These are phyloP conservation scores for Hypena proboscidalis DNA, from an alignment of 2,888 invertebrate genomes.

Conservation along the genomic window DNA sequence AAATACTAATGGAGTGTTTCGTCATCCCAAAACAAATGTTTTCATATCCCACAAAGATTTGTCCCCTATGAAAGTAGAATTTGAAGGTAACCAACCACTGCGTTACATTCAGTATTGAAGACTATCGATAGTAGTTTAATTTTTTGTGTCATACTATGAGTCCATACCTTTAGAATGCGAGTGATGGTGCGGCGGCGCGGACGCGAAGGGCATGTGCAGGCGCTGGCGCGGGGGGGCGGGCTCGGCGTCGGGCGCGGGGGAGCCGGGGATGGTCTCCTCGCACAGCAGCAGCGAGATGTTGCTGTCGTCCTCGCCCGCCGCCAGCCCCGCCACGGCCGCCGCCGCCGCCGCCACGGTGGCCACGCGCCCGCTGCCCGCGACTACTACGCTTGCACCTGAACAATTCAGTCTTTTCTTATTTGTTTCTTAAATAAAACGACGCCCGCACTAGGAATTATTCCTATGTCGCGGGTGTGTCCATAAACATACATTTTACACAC, in stretches of 20 bases:
- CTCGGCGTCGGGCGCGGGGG: constrained; percentile 90
- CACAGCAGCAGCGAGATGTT: constrained; percentile 91
- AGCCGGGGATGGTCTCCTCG: constrained; percentile 96
- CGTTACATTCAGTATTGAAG: too few relatives aligned
- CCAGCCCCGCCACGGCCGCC: constrained; percentile 26
- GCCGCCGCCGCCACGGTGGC: constrained; percentile 20
- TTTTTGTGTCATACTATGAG: constrained; percentile 18
- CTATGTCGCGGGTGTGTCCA: too few relatives aligned
- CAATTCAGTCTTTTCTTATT: too few relatives aligned
- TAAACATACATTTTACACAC: too few relatives aligned
- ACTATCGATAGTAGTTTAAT: background rate
- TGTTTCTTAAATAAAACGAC: too few relatives aligned
- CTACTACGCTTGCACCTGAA: constrained; percentile 67
- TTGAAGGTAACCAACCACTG: too few relatives aligned
- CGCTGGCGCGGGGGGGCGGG: constrained; percentile 80
- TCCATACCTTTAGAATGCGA: constrained; percentile 58
- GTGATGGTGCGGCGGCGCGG: constrained; percentile 84
- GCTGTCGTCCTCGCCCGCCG: constrained; percentile 83
- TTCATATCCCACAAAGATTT: too few relatives aligned
- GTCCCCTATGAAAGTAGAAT: too few relatives aligned
- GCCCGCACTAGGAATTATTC: too few relatives aligned
- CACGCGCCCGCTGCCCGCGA: constrained; percentile 59
- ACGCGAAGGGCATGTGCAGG: constrained; percentile 89
- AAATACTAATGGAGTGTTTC: too few relatives aligned
- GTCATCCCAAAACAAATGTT: too few relatives aligned